Percentiles rank a stretch among this genome's conserved stretches.
Evolutionary conservation across 1,140 invertebrate genomes (phyloP).

Genomic region (Drosophila nigromelanica): DNA sequence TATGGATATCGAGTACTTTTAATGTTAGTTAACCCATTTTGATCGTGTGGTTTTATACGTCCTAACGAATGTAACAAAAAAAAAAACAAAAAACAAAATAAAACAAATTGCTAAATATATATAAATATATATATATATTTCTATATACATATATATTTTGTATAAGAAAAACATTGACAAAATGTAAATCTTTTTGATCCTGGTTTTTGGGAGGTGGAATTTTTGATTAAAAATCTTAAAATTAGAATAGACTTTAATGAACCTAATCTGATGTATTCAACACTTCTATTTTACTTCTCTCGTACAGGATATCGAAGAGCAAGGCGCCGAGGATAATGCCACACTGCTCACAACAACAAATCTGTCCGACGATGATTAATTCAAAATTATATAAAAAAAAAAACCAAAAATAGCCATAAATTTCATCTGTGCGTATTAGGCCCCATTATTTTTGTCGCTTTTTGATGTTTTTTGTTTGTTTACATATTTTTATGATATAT

Average conservation of each 20-base stretch:
- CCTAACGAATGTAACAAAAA: constrained; percentile 56
- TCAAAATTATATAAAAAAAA: constrained; percentile 24
- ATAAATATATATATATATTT: no score
- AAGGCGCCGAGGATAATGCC: constrained; percentile 80
- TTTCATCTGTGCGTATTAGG: constrained; percentile 25
- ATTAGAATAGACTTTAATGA: background rate
- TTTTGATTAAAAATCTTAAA: background rate
- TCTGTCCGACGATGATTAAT: constrained; percentile 81
- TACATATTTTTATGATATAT: constrained; percentile 43
- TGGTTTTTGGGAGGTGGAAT: no score
- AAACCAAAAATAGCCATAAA: background rate
- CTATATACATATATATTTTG: constrained; percentile 60
- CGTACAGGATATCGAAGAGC: constrained; percentile 76
- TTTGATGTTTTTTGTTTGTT: constrained; percentile 41
- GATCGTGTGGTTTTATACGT: constrained; percentile 63
- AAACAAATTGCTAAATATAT: constrained; percentile 43
- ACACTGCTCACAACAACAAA: constrained; percentile 79
- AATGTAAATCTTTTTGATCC: background rate
- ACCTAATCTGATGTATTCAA: background rate
- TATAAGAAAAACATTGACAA: constrained; percentile 44
- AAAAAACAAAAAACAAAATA: constrained; percentile 38
- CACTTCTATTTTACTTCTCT: background rate
- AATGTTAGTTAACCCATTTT: constrained; percentile 49
- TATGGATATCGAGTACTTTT: constrained; percentile 26
- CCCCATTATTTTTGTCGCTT: constrained; percentile 34